These are phyloP conservation scores for Sebastes kiyomatsui DNA, from an alignment of 2,797 vertebrate genomes.

Conservation along the genomic window DNA sequence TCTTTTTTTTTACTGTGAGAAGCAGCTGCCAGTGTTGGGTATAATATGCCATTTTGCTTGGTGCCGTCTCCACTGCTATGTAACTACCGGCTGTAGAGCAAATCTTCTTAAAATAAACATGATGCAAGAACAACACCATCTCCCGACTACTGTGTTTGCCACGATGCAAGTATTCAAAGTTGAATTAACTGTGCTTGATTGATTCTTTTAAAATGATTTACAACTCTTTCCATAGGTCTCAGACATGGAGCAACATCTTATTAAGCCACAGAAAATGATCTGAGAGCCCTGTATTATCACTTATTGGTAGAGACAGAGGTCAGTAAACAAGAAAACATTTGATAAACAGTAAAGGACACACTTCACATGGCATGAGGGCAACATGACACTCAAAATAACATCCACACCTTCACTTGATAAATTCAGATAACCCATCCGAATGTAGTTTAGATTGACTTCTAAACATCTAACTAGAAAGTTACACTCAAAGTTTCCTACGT, in stretches of 20 bases:
- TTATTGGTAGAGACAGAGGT: neutral
- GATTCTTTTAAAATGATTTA: neutral
- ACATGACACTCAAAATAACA: conserved; percentile 18
- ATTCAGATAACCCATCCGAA: neutral
- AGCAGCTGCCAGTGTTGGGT: neutral
- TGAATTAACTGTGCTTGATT: neutral
- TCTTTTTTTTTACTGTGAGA: neutral
- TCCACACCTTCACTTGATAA: neutral
- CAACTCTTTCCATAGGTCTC: neutral
- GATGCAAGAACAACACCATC: neutral
- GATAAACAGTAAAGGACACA: neutral
- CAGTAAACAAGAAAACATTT: conserved; percentile 28
- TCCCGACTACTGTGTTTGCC: neutral
- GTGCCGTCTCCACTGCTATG: neutral
- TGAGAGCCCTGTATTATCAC: neutral
- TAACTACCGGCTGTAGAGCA: neutral
- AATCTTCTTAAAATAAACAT: conserved; percentile 38
- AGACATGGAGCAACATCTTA: neutral
- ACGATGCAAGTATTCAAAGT: neutral
- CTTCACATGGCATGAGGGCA: neutral
- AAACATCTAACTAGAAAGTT: neutral
- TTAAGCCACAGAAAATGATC: neutral
- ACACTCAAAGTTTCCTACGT: neutral
- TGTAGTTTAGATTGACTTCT: neutral
- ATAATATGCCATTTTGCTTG: neutral